Percentiles rank a stretch among this genome's conserved stretches.
Evolutionary conservation across 2,113 vertebrate species (phyloP).

Genomic region (Aldabrachelys gigantea): DNA sequence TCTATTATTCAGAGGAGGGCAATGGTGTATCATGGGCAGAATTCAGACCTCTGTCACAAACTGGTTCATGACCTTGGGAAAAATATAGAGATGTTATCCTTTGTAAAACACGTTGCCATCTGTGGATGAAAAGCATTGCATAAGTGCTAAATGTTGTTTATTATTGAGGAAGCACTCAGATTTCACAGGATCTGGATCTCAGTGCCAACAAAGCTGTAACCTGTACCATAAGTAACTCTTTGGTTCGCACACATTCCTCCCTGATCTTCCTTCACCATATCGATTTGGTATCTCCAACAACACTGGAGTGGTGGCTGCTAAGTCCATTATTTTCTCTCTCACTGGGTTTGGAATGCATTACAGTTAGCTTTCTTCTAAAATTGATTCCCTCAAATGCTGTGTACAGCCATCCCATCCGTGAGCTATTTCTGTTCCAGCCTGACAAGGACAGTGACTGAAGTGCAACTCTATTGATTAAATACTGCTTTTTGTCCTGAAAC

Average conservation of each 20-base stretch:
- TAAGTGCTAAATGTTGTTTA: background rate
- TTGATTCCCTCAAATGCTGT: background rate
- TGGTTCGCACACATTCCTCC: background rate
- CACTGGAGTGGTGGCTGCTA: background rate
- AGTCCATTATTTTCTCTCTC: constrained; percentile 31
- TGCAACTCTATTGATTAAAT: constrained; percentile 70
- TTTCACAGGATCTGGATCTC: background rate
- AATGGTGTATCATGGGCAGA: background rate
- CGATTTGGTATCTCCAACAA: background rate
- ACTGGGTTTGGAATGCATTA: constrained; percentile 5
- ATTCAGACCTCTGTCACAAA: background rate
- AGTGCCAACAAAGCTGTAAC: background rate
- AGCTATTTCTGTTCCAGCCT: constrained; percentile 56
- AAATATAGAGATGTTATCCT: background rate
- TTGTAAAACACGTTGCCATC: background rate
- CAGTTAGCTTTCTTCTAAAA: constrained; percentile 20
- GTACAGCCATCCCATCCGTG: constrained; percentile 13
- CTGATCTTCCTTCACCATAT: background rate
- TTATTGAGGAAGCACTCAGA: no score
- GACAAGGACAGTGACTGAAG: constrained; percentile 68
- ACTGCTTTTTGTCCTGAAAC: constrained; percentile 54
- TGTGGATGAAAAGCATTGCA: no score
- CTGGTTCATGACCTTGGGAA: background rate
- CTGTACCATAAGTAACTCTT: background rate
- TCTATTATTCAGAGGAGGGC: background rate